Conservation (phyloP, 2,797 vertebrate genomes). For the Tokudaia muenninki region DNA sequence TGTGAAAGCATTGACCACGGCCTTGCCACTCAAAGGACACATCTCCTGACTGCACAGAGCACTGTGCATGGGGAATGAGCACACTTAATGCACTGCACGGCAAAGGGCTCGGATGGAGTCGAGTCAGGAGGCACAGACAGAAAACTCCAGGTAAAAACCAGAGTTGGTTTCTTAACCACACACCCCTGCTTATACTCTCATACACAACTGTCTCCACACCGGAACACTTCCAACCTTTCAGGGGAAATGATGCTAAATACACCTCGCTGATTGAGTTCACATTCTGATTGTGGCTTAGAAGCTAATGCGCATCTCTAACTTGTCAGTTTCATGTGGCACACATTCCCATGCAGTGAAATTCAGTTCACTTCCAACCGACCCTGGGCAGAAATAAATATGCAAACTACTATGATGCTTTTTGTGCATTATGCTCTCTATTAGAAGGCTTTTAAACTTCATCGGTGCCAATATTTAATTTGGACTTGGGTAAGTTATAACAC, state of each 20-base stretch:
- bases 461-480: slow-evolving; percentile 80
- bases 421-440: slow-evolving; percentile 77
- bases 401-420: slow-evolving; percentile 52
- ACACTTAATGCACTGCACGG: not conserved
- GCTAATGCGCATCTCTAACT: not conserved
- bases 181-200: not conserved
- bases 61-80: not conserved
- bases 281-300: not conserved
- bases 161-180: not conserved
- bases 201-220: not conserved
- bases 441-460: slow-evolving; percentile 77
- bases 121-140: not conserved
- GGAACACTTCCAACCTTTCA: not conserved
- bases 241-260: slow-evolving; percentile 17
- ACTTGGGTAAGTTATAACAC: slow-evolving; percentile 59
- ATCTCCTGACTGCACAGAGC: not conserved
- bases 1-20: not conserved
- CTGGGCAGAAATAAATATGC: slow-evolving; percentile 56
- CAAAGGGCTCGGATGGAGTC: not conserved
- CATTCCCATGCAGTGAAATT: not conserved
- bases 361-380: slow-evolving; percentile 48
- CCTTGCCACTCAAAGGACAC: not conserved
- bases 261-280: not conserved
- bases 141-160: slow-evolving; percentile 13
- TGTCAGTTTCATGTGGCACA: not conserved